Evolutionary conservation across 1,140 invertebrate species (phyloP), one percentile per base, ranked within the genome.

Genomic region (Calycopis cecrops): DNA sequence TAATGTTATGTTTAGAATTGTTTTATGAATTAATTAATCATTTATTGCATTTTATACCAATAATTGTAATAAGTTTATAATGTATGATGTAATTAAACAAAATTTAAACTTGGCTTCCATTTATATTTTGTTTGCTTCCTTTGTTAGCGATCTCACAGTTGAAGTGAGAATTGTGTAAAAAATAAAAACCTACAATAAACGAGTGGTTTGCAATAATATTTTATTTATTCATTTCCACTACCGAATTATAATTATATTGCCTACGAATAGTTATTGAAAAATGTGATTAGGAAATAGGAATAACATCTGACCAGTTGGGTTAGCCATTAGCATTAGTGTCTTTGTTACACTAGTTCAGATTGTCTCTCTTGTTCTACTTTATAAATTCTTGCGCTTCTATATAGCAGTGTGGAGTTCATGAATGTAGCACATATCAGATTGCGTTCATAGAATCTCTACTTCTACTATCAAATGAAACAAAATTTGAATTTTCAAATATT

Each of bases 171-270:
- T 59, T 67, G 59, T 62, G 63, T 63, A 55, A 55, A 57, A 58
- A 62, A 28, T 62, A 58, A 59, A 70, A 65, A 52, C 51, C 68
- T 71, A 63, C 68, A 71, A 71, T 68, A 68, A 68, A 65, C 57
- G 68, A 63, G 68, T 71, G 68, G 68, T 71, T 71, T 71, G 61
- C 14, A 44, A 44, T 70, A 53, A 50, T 55, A 53, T 52, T 51
- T 52, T 28, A 28, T 28, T 48, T n/a, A 52, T 58, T 58, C 47
- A 53, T 18, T 40, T 16, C 7, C 7, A 16, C 49, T 51, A 17
- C 21, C 11, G 12, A 10, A 8, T 9, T 9, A 16, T 16, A 18
- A n/a, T n/a, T n/a, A n/a, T n/a, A n/a, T n/a, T n/a, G n/a, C 1
- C 21, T 28, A 8, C 12, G n/a, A 35, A 37, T 11, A 37, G 35